Evolutionary conservation across 2,113 vertebrate species (phyloP).

Genomic region (Siphamia tubifer): DNA sequence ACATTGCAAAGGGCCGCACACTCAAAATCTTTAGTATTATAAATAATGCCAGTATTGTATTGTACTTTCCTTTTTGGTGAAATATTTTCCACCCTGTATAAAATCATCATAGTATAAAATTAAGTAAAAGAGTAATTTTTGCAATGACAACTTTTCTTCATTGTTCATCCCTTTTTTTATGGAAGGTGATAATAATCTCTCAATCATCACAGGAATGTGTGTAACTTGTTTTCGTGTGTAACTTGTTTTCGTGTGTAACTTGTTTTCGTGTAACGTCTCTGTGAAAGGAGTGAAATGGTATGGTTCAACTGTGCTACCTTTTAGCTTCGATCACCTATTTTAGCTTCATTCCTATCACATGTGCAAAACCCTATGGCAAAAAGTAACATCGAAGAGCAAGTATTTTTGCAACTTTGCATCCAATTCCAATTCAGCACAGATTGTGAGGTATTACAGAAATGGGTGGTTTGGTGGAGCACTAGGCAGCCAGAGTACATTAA

Average conservation of each 20-base stretch:
- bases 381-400: not conserved
- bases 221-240: too few species aligned
- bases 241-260: too few species aligned
- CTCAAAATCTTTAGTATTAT: too few species aligned
- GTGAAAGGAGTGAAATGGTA: conserved; percentile 43
- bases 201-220: conserved; percentile 58
- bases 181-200: conserved; percentile 60
- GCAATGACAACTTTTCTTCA: not conserved
- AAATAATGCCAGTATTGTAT: too few species aligned
- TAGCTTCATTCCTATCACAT: conserved; percentile 26
- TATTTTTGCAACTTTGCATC: not conserved
- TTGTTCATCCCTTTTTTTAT: conserved; percentile 19
- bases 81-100: too few species aligned
- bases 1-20: too few species aligned
- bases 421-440: conserved; percentile 3
- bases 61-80: too few species aligned
- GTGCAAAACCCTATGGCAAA: conserved; percentile 9
- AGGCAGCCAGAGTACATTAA: conserved; percentile 27
- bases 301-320: conserved; percentile 43
- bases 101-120: too few species aligned
- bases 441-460: conserved; percentile 19
- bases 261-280: conserved; percentile 56
- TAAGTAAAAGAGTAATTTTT: not conserved
- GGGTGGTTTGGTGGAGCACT: not conserved
- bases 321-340: conserved; percentile 50